Evolutionary conservation across 2,888 invertebrate genomes (phyloP), one percentile per base, ranked within the genome.

Genomic region (Bombylius major): DNA sequence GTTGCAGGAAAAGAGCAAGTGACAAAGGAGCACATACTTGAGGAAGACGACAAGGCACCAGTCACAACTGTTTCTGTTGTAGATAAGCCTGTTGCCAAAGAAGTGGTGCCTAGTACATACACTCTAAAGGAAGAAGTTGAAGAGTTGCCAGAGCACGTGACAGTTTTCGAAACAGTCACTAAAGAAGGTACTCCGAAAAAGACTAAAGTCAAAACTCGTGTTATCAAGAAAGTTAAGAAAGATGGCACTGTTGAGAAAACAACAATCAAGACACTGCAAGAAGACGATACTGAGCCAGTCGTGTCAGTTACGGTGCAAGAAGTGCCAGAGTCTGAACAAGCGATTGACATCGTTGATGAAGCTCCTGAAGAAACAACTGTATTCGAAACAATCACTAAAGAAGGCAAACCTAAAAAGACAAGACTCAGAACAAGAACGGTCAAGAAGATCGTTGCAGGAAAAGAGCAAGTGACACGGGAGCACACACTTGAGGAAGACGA

Each of bases 401-500:
- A 71, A 57, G 69, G 60, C 1, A 59, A 57, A 6, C 59, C 59
- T 8, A 61, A 42, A 5, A 61, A 58, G 23, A 59, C 55, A 39
- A 53, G 50, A 31, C 53, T 58, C 5, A 56, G 59, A n/a, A 60
- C 59, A 13, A 50, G 59, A 11, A 32, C 53, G 5, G 56, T 60
- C 46, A 61, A 61, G 50, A 61, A 57, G 53, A 53, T 63, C 5
- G 70, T 62, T 61, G 75, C 69, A 51, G 59, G 62, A 46, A 70
- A 69, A 64, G 63, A 70, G 44, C 70, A 75, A 62, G 64, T 70
- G n/a, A 74, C 71, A 1, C 68, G 71, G 64, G 70, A 73, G 52
- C 63, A 70, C 70, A 62, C 59, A 5, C 45, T 55, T 9, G 54
- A 56, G 14, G 53, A 63, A 56, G 42, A 64, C 50, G 67, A 67